These are phyloP conservation scores for Agriopis aurantiaria DNA, from an alignment of 2,888 invertebrate species.

Conservation along the genomic window DNA sequence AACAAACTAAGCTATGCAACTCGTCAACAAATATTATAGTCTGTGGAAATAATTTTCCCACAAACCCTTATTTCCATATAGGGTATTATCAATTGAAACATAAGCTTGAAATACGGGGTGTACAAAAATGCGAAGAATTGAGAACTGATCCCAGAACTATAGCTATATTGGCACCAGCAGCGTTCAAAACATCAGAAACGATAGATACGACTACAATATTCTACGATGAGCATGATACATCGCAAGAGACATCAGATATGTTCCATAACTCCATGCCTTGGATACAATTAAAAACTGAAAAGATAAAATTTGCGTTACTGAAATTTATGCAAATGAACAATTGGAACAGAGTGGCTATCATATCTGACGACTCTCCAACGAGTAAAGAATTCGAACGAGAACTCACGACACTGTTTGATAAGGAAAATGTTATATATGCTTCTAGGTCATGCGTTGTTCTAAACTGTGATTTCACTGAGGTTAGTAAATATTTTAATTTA, in stretches of 20 bases:
- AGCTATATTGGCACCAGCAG: constrained; percentile 40
- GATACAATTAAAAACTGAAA: neutral
- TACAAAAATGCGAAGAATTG: neutral
- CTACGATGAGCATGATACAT: constrained; percentile 7
- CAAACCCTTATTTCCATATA: too few relatives aligned
- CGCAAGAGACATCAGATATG: neutral
- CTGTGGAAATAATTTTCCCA: neutral
- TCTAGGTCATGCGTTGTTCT: constrained; percentile 38
- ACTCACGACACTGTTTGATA: constrained; percentile 47
- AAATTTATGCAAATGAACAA: constrained; percentile 44
- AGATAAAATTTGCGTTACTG: constrained; percentile 24
- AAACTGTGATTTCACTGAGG: constrained; percentile 46
- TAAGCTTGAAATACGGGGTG: neutral
- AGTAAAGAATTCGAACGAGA: constrained; percentile 53
- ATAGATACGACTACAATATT: constrained; percentile 31
- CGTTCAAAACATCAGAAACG: constrained; percentile 9
- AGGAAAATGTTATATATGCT: constrained; percentile 37
- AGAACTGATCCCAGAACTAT: constrained; percentile 4
- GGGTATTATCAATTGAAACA: neutral
- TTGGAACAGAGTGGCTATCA: constrained; percentile 57
- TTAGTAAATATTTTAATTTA: constrained; percentile 35
- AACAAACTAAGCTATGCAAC: neutral
- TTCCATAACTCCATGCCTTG: constrained; percentile 22
- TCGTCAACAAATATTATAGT: neutral
- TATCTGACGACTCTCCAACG: constrained; percentile 55